Evolutionary conservation across 1,140 invertebrate genomes (phyloP).

Genomic region (Halictus rubicundus): DNA sequence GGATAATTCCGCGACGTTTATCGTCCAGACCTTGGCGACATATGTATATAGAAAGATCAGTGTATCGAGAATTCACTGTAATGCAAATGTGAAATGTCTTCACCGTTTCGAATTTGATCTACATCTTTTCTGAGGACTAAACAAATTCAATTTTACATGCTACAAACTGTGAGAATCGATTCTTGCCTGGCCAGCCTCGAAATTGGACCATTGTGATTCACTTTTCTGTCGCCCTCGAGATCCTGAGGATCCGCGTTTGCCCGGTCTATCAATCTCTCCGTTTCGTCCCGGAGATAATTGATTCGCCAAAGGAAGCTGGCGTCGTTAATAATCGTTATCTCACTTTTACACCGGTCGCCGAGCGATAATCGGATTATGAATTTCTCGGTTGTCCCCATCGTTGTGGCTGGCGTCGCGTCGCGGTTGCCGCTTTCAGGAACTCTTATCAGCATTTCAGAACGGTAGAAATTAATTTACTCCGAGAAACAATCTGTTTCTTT

Average conservation of each 20-base stretch:
- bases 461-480: constrained; percentile 2
- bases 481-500: background rate
- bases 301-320: background rate
- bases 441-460: background rate
- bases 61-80: too few species aligned
- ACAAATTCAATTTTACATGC: too few species aligned
- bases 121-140: too few species aligned
- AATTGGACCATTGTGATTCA: background rate
- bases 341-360: background rate
- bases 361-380: constrained; percentile 14
- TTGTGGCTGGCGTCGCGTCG: too few species aligned
- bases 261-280: constrained; percentile 16
- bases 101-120: too few species aligned
- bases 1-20: too few species aligned
- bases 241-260: background rate
- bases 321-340: constrained; percentile 3
- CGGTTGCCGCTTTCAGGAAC: background rate
- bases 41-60: too few species aligned
- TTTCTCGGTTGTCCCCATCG: background rate
- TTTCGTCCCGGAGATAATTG: background rate
- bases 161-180: too few species aligned
- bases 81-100: too few species aligned
- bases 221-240: background rate
- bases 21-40: too few species aligned
- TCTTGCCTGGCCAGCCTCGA: too few species aligned